phyloP scores from a whole-genome alignment of 37 sponge, comb jelly and placozoan genomes.

The Hexactinellida sp. region DNA sequence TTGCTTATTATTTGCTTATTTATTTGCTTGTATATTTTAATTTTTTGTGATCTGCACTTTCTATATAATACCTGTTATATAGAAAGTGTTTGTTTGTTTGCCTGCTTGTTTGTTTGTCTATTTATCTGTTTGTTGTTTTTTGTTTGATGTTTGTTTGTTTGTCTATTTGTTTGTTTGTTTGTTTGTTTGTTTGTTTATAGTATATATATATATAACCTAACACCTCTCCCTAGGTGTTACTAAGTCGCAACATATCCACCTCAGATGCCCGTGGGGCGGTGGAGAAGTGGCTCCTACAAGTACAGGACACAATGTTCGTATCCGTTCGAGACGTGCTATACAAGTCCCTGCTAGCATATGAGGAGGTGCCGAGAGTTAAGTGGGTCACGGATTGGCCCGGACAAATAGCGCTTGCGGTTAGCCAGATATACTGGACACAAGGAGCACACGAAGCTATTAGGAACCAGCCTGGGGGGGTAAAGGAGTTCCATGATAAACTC shows the following conservation, averaged over 20 bases:
- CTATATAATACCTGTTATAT: too few relatives aligned
- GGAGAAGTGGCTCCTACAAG: constrained; percentile 97
- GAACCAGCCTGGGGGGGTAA: constrained; percentile 57
- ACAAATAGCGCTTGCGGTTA: constrained; percentile 80
- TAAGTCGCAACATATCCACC: constrained; percentile 82
- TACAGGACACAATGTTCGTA: constrained; percentile 74
- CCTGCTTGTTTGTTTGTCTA: too few relatives aligned
- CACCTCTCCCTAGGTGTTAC: constrained; percentile 18
- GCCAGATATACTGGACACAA: constrained; percentile 91
- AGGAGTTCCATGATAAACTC: constrained; percentile 76
- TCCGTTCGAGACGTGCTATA: constrained; percentile 66
- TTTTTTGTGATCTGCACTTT: too few relatives aligned
- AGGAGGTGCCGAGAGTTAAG: constrained; percentile 42
- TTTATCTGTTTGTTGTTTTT: too few relatives aligned
- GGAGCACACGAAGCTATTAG: constrained; percentile 95
- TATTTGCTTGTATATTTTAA: too few relatives aligned
- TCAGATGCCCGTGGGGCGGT: constrained; percentile 87
- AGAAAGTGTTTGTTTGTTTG: too few relatives aligned
- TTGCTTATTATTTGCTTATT: too few relatives aligned
- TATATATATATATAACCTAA: too few relatives aligned
- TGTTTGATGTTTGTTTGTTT: too few relatives aligned
- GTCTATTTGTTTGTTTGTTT: too few relatives aligned
- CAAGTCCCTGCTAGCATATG: constrained; percentile 60
- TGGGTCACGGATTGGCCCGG: constrained; percentile 99
- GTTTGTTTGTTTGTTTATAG: too few relatives aligned